These are phyloP conservation scores for Ataeniobius toweri DNA, from an alignment of 2,797 vertebrate species.

Conservation along the genomic window DNA sequence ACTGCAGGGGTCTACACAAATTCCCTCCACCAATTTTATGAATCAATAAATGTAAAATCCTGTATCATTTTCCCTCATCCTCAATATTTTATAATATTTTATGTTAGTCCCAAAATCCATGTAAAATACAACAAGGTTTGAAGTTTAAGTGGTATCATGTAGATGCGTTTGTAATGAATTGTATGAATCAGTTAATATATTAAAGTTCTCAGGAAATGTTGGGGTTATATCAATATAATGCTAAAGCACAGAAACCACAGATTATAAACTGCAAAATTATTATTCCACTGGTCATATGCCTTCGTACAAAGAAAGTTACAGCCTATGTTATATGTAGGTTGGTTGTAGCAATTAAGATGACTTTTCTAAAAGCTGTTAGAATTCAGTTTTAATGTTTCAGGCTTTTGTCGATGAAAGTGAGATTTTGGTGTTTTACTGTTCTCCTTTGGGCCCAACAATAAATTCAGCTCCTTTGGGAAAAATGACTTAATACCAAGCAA, in stretches of 20 bases:
- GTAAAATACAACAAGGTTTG: not conserved
- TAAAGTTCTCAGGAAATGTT: not conserved
- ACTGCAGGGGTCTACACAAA: too few species aligned
- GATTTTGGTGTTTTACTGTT: conserved; percentile 25
- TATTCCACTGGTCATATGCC: not conserved
- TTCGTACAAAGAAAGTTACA: too few species aligned
- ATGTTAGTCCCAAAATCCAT: not conserved
- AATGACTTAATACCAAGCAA: conserved; percentile 56
- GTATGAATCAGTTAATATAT: not conserved
- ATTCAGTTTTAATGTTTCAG: conserved; percentile 4
- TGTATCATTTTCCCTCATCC: not conserved
- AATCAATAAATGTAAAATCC: not conserved
- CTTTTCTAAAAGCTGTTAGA: conserved; percentile 7
- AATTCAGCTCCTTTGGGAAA: conserved; percentile 27
- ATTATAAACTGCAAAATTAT: not conserved
- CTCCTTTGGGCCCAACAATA: conserved; percentile 18
- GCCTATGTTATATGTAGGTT: not conserved
- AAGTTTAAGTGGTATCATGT: not conserved
- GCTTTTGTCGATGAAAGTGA: conserved; percentile 17
- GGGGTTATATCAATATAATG: not conserved
- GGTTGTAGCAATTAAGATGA: not conserved
- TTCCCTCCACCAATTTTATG: too few species aligned
- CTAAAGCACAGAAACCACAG: not conserved
- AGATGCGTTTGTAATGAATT: not conserved
- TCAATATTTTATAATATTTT: not conserved